Evolutionary conservation across 2,888 invertebrate species (phyloP), one percentile per base, ranked within the genome.

Genomic region (Villa cingulata): DNA sequence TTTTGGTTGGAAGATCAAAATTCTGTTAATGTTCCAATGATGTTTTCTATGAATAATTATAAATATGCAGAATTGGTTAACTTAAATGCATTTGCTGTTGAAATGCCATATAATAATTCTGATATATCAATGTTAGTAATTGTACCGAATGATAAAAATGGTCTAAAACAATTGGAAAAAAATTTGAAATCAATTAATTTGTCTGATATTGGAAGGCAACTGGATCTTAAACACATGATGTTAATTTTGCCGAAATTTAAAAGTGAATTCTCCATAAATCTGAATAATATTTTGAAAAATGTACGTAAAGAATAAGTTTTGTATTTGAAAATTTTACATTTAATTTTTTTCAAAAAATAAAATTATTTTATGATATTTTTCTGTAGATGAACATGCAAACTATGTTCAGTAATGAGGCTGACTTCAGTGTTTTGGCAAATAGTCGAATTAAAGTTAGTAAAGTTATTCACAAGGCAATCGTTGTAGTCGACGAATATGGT

Each of bases 401-500:
- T 4, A 80, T 88, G 51, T 89, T 89, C 60, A 56, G 62, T 4
- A 45, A 58, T 12, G 12, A 7, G 1, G 10, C 83, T 0, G 76
- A 88, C 51, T 77, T 89, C 55, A 72, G 72, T 17, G 79, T 79
- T 17, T 67, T 89, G 37, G 19, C 39, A 54, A 54, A 18, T 27
- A 60, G 0, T 70, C 72, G 46, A 58, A 60, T 90, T 18, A 67
- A 59, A 47, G 81, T 90, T 4, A 78, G 78, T 39, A 78, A 83
- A 60, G 82, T 83, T 4, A 64, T 87, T 1, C 90, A 91, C 61
- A 90, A 90, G 63, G 83, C 88, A 0, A 86, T 83, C 59, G 81
- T 91, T 56, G 84, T 86, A 59, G 84, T 91, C 0, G 84, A 87
- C 63, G 91, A 91, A 62, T 83, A 88, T 60, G 91, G 91, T 0